Conservation (phyloP, 2,113 vertebrate species). For the Globicephala melas region DNA sequence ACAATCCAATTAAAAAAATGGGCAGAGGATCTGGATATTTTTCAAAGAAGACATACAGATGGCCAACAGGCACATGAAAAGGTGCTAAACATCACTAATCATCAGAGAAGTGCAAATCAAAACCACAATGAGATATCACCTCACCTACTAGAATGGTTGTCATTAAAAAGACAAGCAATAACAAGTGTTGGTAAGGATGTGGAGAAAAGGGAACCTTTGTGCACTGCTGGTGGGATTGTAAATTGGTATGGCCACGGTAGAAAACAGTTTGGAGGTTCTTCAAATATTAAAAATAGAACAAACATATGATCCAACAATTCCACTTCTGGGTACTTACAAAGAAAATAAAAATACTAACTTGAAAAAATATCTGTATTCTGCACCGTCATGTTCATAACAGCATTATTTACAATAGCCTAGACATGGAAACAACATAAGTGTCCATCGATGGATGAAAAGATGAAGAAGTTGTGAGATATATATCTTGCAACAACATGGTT, state of each 20-base stretch:
- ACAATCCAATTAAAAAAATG: background rate
- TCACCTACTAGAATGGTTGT: background rate
- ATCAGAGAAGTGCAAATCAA: background rate
- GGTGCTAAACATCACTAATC: background rate
- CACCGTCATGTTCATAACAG: background rate
- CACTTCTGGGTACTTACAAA: background rate
- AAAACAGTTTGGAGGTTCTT: background rate
- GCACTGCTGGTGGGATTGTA: background rate
- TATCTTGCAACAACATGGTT: background rate
- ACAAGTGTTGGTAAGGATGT: background rate
- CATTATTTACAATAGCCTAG: background rate
- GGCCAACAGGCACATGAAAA: background rate
- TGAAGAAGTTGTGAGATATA: background rate
- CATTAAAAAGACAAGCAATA: background rate
- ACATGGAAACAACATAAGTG: background rate
- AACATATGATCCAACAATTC: background rate
- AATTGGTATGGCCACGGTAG: background rate
- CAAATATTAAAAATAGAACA: background rate
- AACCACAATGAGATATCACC: background rate
- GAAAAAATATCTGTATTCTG: background rate
- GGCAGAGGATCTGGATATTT: background rate
- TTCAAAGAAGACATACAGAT: background rate
- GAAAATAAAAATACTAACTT: background rate
- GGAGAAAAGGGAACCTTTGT: background rate
- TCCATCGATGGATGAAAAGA: background rate